Base-by-base conservation (phyloP, 2,888 invertebrate species). In the Noctua janthina region DNA sequence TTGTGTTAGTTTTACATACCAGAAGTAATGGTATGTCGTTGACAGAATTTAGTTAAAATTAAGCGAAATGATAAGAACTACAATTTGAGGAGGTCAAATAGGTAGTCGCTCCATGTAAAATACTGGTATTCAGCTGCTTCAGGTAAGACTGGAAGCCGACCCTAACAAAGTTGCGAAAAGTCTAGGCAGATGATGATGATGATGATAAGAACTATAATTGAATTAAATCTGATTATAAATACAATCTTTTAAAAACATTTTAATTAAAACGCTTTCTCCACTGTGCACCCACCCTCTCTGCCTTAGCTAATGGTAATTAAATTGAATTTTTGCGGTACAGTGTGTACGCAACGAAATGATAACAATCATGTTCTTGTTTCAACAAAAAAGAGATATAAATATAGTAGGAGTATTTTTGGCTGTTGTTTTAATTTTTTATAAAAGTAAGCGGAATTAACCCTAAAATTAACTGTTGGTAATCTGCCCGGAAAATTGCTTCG, bases 301-400 rank as follows among this genome's bases (percentile, higher is more conserved):
- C 86, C 86, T 87, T 78, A 83, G 77, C 81, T 88, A 89, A 88
- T 89, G 87, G 87, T 92, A 91, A 93, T 93, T 92, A 92, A 92
- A 92, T 91, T 91, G 89, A 92, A 91, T 92, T 92, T 91, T 91
- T 88, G 85, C 82, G 77, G 87, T 84, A 88, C 91, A 89, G 81
- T 88, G 90, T 89, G 86, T 87, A 86, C 86, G 87, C 89, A 89
- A 91, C 89, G 88, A 86, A 90, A 91, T 90, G 92, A 93, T 93
- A 92, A 91, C 91, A 92, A 91, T 90, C 90, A 83, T 84, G 78
- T 90, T 90, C 89, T 89, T 88, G 82, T 87, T 86, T 78, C 56
- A 71, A 83, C 71, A 75, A 81, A 82, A 85, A 82, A 76, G 66
- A 72, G 66, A 72, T 78, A 84, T 79, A 86, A 59, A 81, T 76